Evolutionary conservation across 2,797 vertebrate species (phyloP).

Genomic region (Eurystomus glaucurus): DNA sequence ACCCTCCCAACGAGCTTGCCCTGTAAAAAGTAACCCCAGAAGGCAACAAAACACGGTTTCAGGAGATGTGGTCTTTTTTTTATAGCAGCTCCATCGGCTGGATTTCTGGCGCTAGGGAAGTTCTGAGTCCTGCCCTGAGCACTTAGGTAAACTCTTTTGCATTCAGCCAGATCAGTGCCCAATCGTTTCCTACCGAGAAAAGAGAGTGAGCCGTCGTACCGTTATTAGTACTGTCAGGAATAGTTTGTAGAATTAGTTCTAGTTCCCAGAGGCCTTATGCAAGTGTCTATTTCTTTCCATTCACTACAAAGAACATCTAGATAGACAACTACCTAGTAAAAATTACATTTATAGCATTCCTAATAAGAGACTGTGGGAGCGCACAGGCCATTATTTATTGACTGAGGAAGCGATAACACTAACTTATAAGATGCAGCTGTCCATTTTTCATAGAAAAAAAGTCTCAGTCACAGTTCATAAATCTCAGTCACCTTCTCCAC

Average conservation of each 20-base stretch:
- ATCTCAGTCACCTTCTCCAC: background rate
- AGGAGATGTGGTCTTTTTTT: background rate
- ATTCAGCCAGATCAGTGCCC: background rate
- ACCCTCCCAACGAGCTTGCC: background rate
- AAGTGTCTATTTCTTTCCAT: background rate
- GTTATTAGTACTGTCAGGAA: background rate
- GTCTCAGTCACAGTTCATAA: background rate
- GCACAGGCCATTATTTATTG: background rate
- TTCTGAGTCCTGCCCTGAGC: background rate
- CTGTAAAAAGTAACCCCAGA: background rate
- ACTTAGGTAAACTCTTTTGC: background rate
- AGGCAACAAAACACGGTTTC: background rate
- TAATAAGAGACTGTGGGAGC: accelerated
- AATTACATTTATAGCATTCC: background rate
- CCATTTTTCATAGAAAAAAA: background rate
- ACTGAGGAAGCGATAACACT: background rate
- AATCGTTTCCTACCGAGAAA: background rate
- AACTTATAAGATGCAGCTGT: background rate
- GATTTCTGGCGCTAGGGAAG: background rate
- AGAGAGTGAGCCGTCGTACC: background rate
- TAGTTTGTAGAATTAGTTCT: background rate
- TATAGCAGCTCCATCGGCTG: background rate
- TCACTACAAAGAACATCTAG: background rate
- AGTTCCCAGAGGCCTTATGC: background rate
- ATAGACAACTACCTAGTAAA: background rate